Percentiles rank a stretch among this genome's conserved stretches.
These are phyloP conservation scores for Anisognathus igniventris DNA, from an alignment of 2,797 vertebrate genomes.

Conservation along the genomic window DNA sequence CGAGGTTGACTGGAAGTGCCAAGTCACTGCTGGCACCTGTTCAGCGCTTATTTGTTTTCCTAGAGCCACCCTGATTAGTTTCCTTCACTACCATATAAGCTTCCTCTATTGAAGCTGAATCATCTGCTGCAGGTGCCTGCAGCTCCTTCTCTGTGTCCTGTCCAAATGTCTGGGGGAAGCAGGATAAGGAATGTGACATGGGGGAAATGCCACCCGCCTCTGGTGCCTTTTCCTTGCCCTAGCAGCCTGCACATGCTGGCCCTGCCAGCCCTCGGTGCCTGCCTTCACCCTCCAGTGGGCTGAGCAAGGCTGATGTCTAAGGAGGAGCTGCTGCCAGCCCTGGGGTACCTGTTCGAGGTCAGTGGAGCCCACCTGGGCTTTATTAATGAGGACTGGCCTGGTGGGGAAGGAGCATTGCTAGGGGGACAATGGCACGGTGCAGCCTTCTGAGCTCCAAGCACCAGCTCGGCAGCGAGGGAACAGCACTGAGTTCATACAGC, in stretches of 20 bases:
- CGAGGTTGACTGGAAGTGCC: constrained; percentile 63
- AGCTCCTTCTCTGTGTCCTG: constrained; percentile 50
- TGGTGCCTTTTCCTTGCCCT: neutral
- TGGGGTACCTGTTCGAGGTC: constrained; percentile 12
- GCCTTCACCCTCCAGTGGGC: constrained; percentile 22
- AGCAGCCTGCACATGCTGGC: neutral
- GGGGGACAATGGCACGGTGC: neutral
- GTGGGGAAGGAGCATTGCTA: neutral
- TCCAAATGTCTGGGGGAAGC: constrained; percentile 28
- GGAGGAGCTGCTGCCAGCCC: neutral
- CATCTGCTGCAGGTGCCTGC: constrained; percentile 67
- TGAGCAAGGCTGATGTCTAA: constrained; percentile 24
- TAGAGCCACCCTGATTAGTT: constrained; percentile 63
- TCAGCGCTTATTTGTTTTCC: constrained; percentile 68
- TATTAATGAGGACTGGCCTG: constrained; percentile 34
- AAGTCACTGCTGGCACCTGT: constrained; percentile 67
- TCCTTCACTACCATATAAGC: constrained; percentile 59
- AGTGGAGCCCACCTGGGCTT: constrained; percentile 23
- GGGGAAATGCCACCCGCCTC: neutral
- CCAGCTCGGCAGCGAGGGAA: neutral
- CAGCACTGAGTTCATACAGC: neutral
- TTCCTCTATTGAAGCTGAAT: constrained; percentile 63
- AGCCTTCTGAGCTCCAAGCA: neutral
- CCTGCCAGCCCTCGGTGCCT: neutral
- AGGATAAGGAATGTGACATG: neutral